Conservation (phyloP, 2,797 vertebrate species). For the Luscinia megarhynchos region DNA sequence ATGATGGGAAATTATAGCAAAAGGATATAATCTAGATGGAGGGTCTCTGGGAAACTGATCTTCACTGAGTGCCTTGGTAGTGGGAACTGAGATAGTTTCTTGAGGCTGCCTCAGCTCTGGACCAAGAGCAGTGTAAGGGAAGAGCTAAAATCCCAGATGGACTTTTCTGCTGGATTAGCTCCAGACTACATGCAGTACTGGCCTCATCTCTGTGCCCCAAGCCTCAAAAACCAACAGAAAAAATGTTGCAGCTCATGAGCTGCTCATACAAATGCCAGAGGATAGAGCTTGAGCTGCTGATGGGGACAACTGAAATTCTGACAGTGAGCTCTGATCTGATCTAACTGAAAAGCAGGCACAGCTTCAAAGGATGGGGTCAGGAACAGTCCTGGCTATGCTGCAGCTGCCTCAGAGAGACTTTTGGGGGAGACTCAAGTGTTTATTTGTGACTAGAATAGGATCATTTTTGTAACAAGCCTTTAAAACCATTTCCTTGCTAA, state of each 20-base stretch:
- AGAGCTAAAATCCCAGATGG: background rate
- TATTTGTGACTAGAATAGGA: background rate
- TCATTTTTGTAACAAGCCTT: background rate
- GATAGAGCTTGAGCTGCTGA: background rate
- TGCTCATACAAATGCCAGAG: background rate
- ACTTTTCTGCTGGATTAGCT: background rate
- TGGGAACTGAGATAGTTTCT: background rate
- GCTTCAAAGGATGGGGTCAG: background rate
- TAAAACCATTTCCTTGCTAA: background rate
- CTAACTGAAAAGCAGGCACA: accelerated
- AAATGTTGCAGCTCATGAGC: background rate
- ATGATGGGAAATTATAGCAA: background rate
- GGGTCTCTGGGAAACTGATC: background rate
- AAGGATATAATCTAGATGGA: background rate
- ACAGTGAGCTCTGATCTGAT: background rate
- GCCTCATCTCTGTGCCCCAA: background rate
- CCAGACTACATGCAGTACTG: accelerated
- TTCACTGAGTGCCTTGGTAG: background rate
- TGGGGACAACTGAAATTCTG: background rate
- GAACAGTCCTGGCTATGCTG: background rate
- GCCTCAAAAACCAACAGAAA: background rate
- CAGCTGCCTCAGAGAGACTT: background rate
- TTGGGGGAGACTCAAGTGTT: background rate
- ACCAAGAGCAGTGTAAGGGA: background rate
- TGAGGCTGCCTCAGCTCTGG: background rate